Percentiles rank a stretch among this genome's conserved stretches.
These are phyloP conservation scores for Cacatua alba DNA, from an alignment of 2,113 vertebrate genomes.

Conservation along the genomic window DNA sequence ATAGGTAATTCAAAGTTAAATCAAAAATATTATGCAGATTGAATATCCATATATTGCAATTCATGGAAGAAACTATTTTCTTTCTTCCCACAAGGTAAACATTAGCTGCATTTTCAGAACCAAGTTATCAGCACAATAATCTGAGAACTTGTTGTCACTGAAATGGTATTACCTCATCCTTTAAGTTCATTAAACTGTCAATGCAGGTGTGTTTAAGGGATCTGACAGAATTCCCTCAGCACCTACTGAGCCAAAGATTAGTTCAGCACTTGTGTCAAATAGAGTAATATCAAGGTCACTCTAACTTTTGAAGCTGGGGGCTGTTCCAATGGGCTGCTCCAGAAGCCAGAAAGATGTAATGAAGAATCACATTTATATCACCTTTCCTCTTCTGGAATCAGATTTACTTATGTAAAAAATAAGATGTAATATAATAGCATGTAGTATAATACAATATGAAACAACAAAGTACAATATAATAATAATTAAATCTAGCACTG, in stretches of 20 bases:
- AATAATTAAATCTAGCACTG: background rate
- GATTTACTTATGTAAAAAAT: background rate
- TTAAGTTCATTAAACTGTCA: constrained; percentile 1
- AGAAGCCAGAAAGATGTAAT: background rate
- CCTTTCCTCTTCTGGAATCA: background rate
- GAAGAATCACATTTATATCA: background rate
- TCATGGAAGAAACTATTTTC: background rate
- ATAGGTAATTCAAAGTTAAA: background rate
- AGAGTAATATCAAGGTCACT: background rate
- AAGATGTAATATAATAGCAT: background rate
- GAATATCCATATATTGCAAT: constrained; percentile 14
- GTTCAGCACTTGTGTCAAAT: background rate
- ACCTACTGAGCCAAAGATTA: constrained; percentile 2
- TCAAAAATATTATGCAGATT: background rate
- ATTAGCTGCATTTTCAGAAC: background rate
- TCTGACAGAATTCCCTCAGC: constrained; percentile 18
- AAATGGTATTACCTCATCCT: background rate
- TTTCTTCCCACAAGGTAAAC: background rate
- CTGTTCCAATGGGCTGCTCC: background rate
- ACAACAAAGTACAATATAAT: background rate
- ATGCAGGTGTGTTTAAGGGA: background rate
- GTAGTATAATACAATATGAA: background rate
- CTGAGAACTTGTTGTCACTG: constrained; percentile 13
- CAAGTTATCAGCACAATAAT: constrained; percentile 22
- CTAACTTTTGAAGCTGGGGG: background rate